A percentile compares a stretch with the other conserved stretches of the same genome.
Conservation (phyloP, 2,888 invertebrate species). For the Mimumesa dahlbomi region DNA sequence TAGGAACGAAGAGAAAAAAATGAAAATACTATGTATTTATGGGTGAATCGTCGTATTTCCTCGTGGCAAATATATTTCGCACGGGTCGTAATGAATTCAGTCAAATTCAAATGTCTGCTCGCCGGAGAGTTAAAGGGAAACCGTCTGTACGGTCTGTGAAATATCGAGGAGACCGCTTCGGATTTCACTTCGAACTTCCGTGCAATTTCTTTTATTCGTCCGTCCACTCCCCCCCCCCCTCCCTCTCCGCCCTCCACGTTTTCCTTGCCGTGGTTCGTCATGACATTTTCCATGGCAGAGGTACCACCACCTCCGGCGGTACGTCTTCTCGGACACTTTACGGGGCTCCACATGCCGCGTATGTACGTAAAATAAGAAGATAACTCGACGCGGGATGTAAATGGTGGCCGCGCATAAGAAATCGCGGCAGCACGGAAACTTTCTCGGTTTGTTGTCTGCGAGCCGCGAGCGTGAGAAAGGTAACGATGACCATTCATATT, state of each 20-base stretch:
- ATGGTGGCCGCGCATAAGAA: conserved; percentile 50
- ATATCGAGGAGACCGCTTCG: conserved; percentile 19
- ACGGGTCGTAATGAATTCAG: too few relatives aligned
- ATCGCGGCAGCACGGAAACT: conserved; percentile 61
- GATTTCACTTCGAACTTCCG: conserved; percentile 13
- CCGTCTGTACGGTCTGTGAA: too few relatives aligned
- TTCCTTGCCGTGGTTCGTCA: conserved; percentile 22
- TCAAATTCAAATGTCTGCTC: too few relatives aligned
- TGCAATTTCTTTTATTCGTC: neutral
- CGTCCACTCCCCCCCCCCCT: neutral
- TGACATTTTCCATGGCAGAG: conserved; percentile 47
- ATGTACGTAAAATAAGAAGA: conserved; percentile 52
- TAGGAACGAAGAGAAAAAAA: too few relatives aligned
- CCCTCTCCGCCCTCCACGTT: neutral
- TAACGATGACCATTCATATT: conserved; percentile 62
- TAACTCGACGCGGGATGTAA: conserved; percentile 59
- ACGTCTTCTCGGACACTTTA: conserved; percentile 48
- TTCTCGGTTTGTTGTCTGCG: conserved; percentile 62
- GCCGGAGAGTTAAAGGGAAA: too few relatives aligned
- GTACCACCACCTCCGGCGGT: conserved; percentile 24
- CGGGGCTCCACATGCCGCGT: conserved; percentile 23
- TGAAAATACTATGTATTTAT: too few relatives aligned
- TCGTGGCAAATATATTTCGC: too few relatives aligned
- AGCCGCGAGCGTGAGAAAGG: conserved; percentile 57
- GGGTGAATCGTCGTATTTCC: too few relatives aligned